phyloP scores from a whole-genome alignment of 2,797 vertebrate genomes.

The Podargus strigoides region DNA sequence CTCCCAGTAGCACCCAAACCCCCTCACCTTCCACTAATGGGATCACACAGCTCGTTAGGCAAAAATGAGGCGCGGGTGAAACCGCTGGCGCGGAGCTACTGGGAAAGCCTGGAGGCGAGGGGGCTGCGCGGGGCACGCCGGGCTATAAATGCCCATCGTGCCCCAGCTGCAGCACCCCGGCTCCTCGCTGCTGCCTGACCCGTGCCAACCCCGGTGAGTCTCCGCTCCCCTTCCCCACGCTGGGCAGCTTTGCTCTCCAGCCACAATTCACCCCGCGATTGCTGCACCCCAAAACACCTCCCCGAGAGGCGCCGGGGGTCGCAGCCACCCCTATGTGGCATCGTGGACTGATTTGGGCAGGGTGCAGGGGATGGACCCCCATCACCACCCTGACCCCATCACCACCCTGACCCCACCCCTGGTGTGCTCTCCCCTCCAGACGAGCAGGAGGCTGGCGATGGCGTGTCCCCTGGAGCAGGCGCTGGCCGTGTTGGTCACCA shows the following conservation, averaged over 20 bases:
- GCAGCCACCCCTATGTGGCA: too few relatives aligned
- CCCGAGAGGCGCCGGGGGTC: accelerated
- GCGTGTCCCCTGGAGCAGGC: constrained; percentile 58
- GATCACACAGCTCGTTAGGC: background rate
- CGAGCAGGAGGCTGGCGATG: constrained; percentile 2
- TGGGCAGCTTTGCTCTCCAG: too few relatives aligned
- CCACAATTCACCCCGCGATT: accelerated
- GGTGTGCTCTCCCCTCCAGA: background rate
- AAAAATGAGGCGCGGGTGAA: constrained; percentile 20
- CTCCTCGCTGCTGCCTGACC: accelerated
- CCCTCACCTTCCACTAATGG: background rate
- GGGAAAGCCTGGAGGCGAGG: background rate
- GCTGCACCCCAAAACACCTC: background rate
- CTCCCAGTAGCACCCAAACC: background rate
- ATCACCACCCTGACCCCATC: accelerated
- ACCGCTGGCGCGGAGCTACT: accelerated
- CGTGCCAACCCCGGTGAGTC: background rate
- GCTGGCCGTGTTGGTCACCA: constrained; percentile 68
- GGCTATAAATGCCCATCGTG: background rate
- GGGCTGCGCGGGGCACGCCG: background rate
- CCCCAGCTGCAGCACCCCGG: accelerated
- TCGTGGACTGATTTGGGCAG: accelerated
- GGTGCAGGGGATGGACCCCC: accelerated
- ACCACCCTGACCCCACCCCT: accelerated
- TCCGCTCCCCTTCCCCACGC: accelerated